phyloP scores from a whole-genome alignment of 2,113 vertebrate genomes.

The Alosa alosa region DNA sequence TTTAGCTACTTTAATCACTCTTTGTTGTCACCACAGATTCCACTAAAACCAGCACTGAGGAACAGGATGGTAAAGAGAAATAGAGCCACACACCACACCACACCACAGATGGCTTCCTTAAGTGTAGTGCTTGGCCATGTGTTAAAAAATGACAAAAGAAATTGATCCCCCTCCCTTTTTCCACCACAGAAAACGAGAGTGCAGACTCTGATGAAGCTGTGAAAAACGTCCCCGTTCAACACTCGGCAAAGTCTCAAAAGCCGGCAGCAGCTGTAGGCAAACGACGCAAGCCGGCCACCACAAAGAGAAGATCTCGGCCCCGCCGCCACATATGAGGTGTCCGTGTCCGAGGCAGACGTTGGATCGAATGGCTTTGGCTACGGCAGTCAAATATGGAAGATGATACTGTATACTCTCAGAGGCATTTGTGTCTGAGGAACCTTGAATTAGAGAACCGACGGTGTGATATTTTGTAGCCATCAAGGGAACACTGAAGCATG shows the following conservation, averaged over 20 bases:
- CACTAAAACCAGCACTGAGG: conserved; percentile 60
- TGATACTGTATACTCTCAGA: conserved; percentile 24
- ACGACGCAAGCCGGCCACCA: conserved; percentile 26
- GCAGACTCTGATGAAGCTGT: conserved; percentile 60
- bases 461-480: conserved; percentile 28
- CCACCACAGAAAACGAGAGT: conserved; percentile 55
- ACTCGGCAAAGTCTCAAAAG: conserved; percentile 33
- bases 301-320: conserved; percentile 42
- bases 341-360: neutral
- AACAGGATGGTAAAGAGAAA: conserved; percentile 62
- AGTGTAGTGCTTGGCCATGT: neutral
- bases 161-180: neutral
- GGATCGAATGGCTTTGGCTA: conserved; percentile 24
- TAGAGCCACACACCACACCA: neutral
- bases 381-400: conserved; percentile 11
- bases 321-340: conserved; percentile 30
- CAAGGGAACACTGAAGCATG: conserved; percentile 9
- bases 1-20: neutral
- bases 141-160: neutral
- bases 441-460: neutral
- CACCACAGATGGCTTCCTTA: neutral
- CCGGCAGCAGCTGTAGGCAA: conserved; percentile 34
- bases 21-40: conserved; percentile 38
- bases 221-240: conserved; percentile 48
- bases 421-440: conserved; percentile 33